phyloP scores from a whole-genome alignment of 1,140 invertebrate species.

The Lordiphosa clarofinis region DNA sequence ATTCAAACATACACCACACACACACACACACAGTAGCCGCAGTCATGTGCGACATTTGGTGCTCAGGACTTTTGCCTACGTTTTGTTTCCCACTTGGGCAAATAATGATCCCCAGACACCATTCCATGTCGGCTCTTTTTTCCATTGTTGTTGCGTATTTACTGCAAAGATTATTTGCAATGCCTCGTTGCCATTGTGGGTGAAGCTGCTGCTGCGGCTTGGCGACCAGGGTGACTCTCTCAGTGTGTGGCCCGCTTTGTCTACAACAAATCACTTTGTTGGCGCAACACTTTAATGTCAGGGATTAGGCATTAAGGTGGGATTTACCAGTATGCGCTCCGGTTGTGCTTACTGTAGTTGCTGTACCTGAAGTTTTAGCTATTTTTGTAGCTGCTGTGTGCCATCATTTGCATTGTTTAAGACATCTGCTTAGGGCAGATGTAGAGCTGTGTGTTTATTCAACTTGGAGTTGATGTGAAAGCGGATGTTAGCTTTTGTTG shows the following conservation, averaged over 20 bases:
- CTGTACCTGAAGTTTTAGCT: not conserved
- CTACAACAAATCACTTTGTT: constrained; percentile 75
- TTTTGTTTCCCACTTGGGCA: constrained; percentile 76
- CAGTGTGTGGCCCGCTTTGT: constrained; percentile 58
- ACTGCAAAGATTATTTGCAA: constrained; percentile 78
- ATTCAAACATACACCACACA: constrained; percentile 47
- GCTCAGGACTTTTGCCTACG: constrained; percentile 57
- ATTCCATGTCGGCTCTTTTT: constrained; percentile 24
- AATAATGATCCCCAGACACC: constrained; percentile 74
- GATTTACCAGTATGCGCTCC: constrained; percentile 47
- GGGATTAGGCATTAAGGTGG: constrained; percentile 73
- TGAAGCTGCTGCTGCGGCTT: constrained; percentile 24
- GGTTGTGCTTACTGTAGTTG: constrained; percentile 1
- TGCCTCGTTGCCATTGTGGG: constrained; percentile 58
- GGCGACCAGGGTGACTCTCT: constrained; percentile 24
- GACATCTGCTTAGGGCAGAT: constrained; percentile 8
- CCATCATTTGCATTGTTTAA: constrained; percentile 35
- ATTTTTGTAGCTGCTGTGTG: no score
- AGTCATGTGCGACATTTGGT: constrained; percentile 74
- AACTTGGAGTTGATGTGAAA: constrained; percentile 27
- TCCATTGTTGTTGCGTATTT: constrained; percentile 59
- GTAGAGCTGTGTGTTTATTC: constrained; percentile 13
- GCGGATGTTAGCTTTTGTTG: constrained; percentile 32
- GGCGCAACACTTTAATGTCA: constrained; percentile 74
- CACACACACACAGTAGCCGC: constrained; percentile 41